Conservation (phyloP, 2,888 invertebrate genomes). For the Megaustenia siamemsis region DNA sequence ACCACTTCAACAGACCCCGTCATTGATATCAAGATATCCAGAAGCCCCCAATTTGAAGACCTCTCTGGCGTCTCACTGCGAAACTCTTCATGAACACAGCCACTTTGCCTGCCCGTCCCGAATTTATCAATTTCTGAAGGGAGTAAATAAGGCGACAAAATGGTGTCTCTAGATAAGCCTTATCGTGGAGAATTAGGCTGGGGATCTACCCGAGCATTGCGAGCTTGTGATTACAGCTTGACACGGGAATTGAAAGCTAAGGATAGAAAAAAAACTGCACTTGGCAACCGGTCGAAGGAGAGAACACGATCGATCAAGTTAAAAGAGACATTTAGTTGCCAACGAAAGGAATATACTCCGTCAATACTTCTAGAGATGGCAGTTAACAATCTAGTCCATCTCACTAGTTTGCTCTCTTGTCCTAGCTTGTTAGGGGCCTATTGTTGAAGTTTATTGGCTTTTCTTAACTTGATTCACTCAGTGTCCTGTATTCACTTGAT, state of each 20-base stretch:
- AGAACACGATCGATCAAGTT: not conserved
- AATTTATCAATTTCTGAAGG: not conserved
- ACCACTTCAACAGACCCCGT: not conserved
- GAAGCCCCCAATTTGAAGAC: not conserved
- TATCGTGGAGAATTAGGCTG: slow-evolving; percentile 19
- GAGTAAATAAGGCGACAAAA: slow-evolving; percentile 31
- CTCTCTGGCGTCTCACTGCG: not conserved
- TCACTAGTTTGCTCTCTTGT: not conserved
- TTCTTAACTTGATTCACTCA: not conserved
- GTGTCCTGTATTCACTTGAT: not conserved
- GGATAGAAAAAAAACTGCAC: no score
- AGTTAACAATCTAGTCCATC: not conserved
- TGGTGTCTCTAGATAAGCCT: slow-evolving; percentile 38
- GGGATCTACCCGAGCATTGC: not conserved
- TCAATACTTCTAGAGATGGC: not conserved
- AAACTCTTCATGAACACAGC: not conserved
- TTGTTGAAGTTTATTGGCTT: not conserved
- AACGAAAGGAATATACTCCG: not conserved
- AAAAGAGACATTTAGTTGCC: slow-evolving; percentile 28
- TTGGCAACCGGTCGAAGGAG: slow-evolving; percentile 7
- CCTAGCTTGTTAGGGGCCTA: not conserved
- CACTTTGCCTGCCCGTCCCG: not conserved
- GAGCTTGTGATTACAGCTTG: slow-evolving; percentile 23
- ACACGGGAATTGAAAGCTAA: slow-evolving; percentile 1
- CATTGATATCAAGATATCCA: not conserved